Base-by-base conservation (phyloP, 2,797 vertebrate genomes). In the Furcifer pardalis region DNA sequence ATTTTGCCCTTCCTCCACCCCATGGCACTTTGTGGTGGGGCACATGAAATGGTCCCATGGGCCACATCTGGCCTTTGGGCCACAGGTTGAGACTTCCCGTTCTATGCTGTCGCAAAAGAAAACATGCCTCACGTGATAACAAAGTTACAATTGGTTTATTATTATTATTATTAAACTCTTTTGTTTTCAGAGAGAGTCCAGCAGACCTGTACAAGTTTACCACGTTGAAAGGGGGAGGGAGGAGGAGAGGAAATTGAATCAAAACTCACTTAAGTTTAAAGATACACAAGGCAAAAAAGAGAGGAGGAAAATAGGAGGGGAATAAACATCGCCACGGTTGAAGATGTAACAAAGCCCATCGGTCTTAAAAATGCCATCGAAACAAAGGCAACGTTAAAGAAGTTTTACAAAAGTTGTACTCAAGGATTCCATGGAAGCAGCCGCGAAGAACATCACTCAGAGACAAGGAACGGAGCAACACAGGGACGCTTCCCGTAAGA, bases 321-420 rank as follows among this genome's bases (percentile, higher is more conserved):
- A 56, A 81, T 56, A 77, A 85, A 7, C 52, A 77, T 23, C 7
- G 78, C 49, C 85, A 89, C 81, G 0, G 69, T 44, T 15, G 85
- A 44, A 9, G n/a, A 81, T 1, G 86, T 19, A 0, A 83, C 90
- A 77, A 77, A 80, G 37, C 5, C 37, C 52, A 37, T 27, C 32
- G 5, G 25, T 74, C 62, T 81, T 68, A 68, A 59, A 75, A 86
- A 69, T 71, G 52, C 52, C 15, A n/a, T 77, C 46, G 69, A 74
- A 80, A 84, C 75, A 74, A 81, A 74, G 52, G 66, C 83, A 84
- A 81, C n/a, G 68, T 73, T 71, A 63, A 0, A 80, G 89, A 80
- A 87, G 89, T 87, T 92, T 91, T 93, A 95, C 95, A 94, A 25
- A 84, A 79, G 86, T 62, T 9, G 71, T 44, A 32, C 74, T 73